Conservation (phyloP, 2,113 vertebrate species). For the Crotalus horridus region DNA sequence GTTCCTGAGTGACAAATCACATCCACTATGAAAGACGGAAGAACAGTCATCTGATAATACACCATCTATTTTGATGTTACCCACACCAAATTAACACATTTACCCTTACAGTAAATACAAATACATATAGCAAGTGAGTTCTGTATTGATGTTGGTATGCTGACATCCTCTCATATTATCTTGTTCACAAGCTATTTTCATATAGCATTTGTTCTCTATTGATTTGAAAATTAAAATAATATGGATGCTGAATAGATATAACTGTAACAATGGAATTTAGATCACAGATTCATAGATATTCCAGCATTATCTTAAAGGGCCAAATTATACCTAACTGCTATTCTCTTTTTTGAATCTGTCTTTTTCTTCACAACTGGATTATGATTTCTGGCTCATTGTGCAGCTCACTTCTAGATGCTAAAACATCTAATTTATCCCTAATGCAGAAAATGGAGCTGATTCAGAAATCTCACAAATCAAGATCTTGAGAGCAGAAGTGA, state of each 20-base stretch:
- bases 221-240: background rate
- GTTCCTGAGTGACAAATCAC: background rate
- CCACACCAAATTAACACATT: background rate
- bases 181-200: background rate
- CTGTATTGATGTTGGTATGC: background rate
- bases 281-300: background rate
- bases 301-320: background rate
- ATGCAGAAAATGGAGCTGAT: background rate
- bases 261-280: background rate
- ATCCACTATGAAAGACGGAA: background rate
- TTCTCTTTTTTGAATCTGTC: constrained; percentile 19
- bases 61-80: background rate
- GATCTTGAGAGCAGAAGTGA: background rate
- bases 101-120: background rate
- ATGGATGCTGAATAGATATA: background rate
- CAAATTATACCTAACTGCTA: background rate
- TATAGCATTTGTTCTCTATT: background rate
- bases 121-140: background rate
- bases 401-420: constrained; percentile 3
- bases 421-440: background rate
- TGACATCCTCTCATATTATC: background rate
- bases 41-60: background rate
- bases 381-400: background rate
- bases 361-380: constrained; percentile 5
- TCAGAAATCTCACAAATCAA: constrained; percentile 22